phyloP scores from a whole-genome alignment of 2,888 invertebrate species.

The Euspilapteryx auroguttella region DNA sequence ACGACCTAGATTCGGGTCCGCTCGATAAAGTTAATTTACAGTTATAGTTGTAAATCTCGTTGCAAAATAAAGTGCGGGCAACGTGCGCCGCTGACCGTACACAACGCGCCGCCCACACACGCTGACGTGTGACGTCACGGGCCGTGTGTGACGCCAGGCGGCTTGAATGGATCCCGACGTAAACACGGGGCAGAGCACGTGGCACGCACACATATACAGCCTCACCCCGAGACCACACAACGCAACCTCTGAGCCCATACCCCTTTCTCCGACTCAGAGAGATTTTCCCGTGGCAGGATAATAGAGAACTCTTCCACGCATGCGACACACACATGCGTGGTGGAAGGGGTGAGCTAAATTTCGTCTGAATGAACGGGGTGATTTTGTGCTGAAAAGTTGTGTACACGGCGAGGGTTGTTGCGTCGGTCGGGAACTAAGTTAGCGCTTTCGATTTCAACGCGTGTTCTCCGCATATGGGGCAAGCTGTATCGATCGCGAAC shows the following conservation, averaged over 20 bases:
- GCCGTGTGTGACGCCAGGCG: conserved; percentile 9
- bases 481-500: conserved; percentile 31
- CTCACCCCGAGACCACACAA: no score
- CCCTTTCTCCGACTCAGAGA: no score
- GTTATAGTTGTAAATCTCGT: conserved; percentile 59
- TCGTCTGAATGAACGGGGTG: conserved; percentile 47
- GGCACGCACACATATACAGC: neutral
- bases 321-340: conserved; percentile 37
- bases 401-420: conserved; percentile 46
- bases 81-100: conserved; percentile 22
- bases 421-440: conserved; percentile 33
- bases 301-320: no score
- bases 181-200: conserved; percentile 1
- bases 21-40: conserved; percentile 59
- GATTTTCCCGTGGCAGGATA: conserved; percentile 17
- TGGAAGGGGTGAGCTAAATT: conserved; percentile 27
- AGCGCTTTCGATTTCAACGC: conserved; percentile 48
- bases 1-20: conserved; percentile 55
- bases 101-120: neutral
- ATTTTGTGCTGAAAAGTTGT: conserved; percentile 34
- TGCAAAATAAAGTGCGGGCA: conserved; percentile 51
- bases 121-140: neutral
- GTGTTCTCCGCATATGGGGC: conserved; percentile 47
- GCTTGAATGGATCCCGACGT: conserved; percentile 7
- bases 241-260: no score